A percentile compares a stretch with the other conserved stretches of the same genome.
These are phyloP conservation scores for Lathamus discolor DNA, from an alignment of 2,113 vertebrate species.

Conservation along the genomic window DNA sequence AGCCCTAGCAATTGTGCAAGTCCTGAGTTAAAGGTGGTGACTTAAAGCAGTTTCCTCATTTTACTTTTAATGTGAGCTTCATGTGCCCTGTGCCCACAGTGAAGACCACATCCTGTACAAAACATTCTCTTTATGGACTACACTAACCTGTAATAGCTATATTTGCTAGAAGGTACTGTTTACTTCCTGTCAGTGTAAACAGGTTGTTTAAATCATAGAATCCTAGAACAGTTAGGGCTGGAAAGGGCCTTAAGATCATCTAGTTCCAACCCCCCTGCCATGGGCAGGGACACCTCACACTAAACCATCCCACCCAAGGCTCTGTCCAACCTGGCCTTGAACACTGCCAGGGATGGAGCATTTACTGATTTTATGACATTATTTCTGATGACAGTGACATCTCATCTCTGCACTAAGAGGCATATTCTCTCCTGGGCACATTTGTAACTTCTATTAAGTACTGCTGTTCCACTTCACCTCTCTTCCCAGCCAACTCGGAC, in stretches of 20 bases:
- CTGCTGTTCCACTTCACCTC: background rate
- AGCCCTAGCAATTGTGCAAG: background rate
- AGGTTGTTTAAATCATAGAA: background rate
- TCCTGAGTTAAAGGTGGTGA: background rate
- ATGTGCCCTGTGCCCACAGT: accelerated
- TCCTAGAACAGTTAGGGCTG: too few species aligned
- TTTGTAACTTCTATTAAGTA: background rate
- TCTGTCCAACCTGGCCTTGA: too few species aligned
- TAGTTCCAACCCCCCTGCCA: too few species aligned
- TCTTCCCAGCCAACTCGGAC: background rate
- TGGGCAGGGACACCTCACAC: too few species aligned
- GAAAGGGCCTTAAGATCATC: too few species aligned
- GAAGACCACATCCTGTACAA: background rate
- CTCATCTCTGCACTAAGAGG: background rate
- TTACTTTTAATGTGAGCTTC: background rate
- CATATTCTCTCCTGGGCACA: background rate
- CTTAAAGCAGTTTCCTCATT: background rate
- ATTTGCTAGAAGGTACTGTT: background rate
- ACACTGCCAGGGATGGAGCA: too few species aligned
- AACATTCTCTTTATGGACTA: background rate
- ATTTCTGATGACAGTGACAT: background rate
- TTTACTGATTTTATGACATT: background rate
- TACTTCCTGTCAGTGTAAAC: background rate
- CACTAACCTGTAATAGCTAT: background rate
- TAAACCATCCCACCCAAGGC: too few species aligned